Evolutionary conservation across 2,888 invertebrate species (phyloP).

Genomic region (Acheta domesticus): DNA sequence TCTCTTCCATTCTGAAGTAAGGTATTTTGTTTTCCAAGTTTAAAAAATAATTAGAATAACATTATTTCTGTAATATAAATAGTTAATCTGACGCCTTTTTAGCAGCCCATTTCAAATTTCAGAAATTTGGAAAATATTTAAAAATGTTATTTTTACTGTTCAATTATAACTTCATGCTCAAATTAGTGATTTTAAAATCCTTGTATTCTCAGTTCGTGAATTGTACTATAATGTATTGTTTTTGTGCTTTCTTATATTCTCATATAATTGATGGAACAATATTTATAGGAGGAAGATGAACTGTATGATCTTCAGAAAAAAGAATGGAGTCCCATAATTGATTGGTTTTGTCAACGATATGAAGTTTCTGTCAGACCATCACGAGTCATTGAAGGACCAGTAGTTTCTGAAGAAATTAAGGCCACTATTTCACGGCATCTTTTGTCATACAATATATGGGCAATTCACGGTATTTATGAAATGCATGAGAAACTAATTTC

Average conservation of each 20-base stretch:
- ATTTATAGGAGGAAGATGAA: slow-evolving; percentile 67
- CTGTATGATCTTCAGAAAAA: slow-evolving; percentile 69
- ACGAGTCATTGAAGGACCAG: slow-evolving; percentile 65
- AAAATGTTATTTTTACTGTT: no score
- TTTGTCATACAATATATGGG: slow-evolving; percentile 74
- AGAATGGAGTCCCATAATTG: slow-evolving; percentile 86
- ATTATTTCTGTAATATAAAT: no score
- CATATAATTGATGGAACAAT: background rate
- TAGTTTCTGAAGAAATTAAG: slow-evolving; percentile 63
- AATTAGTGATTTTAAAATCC: no score
- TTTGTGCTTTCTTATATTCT: no score
- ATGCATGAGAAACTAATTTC: slow-evolving; percentile 3
- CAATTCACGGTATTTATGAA: slow-evolving; percentile 68
- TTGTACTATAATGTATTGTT: no score
- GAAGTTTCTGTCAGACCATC: slow-evolving; percentile 69
- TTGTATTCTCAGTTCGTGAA: no score
- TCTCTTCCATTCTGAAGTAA: slow-evolving; percentile 64
- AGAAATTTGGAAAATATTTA: no score
- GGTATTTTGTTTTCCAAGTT: slow-evolving; percentile 31
- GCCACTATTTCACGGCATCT: slow-evolving; percentile 70
- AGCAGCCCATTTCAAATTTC: no score
- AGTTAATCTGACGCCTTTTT: no score
- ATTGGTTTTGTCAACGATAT: slow-evolving; percentile 84
- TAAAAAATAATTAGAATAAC: background rate
- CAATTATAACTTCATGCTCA: no score